phyloP scores from a whole-genome alignment of 1,140 invertebrate species.

The Dinoponera quadriceps region DNA sequence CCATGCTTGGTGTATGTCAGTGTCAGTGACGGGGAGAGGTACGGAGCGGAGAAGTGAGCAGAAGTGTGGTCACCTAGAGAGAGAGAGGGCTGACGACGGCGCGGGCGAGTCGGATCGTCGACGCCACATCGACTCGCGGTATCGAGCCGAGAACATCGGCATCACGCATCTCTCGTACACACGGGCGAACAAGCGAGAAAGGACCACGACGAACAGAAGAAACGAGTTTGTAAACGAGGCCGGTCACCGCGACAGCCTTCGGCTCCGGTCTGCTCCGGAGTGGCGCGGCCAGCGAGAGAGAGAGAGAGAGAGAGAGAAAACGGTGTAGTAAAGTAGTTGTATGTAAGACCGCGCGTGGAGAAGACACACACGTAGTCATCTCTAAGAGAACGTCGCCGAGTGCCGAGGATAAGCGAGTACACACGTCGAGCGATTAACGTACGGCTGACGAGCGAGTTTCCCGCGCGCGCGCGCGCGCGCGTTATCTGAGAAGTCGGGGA shows the following conservation, averaged over 20 bases:
- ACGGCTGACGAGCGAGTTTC: not conserved
- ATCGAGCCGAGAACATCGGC: slow-evolving; percentile 69
- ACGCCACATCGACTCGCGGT: slow-evolving; percentile 76
- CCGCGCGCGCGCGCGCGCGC: not conserved
- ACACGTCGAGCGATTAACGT: slow-evolving; percentile 16
- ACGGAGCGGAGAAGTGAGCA: slow-evolving; percentile 25
- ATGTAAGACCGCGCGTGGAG: too few species aligned
- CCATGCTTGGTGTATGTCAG: slow-evolving; percentile 56
- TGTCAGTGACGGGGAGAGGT: slow-evolving; percentile 63
- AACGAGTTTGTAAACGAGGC: slow-evolving; percentile 67
- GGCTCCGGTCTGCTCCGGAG: not conserved
- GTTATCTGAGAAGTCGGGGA: not conserved
- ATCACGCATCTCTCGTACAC: slow-evolving; percentile 10
- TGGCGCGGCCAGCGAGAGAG: slow-evolving; percentile 49
- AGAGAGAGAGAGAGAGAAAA: slow-evolving; percentile 41
- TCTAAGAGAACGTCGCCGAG: not conserved
- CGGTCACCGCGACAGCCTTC: slow-evolving; percentile 49
- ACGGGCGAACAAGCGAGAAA: not conserved
- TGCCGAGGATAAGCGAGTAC: slow-evolving; percentile 1
- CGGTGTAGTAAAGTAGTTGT: slow-evolving; percentile 20
- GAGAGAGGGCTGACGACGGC: slow-evolving; percentile 47
- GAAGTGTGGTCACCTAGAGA: slow-evolving; percentile 67
- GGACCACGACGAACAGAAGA: slow-evolving; percentile 31
- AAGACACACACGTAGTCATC: too few species aligned
- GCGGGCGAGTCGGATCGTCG: slow-evolving; percentile 61